Evolutionary conservation across 2,113 vertebrate genomes (phyloP), one percentile per base, ranked within the genome.

Genomic region (Ramphastos sulfuratus): DNA sequence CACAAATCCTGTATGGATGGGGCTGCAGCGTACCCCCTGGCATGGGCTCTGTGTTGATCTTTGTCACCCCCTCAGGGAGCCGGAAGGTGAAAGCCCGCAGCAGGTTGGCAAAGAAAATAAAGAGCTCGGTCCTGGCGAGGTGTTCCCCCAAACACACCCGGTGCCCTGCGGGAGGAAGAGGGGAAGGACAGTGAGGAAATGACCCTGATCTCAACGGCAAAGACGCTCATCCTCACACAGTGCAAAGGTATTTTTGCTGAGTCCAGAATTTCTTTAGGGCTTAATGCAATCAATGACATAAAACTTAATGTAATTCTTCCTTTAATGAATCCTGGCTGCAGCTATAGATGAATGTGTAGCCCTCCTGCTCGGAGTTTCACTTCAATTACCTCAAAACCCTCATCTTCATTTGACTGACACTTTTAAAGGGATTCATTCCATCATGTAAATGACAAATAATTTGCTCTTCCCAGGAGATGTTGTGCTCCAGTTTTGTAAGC

Each of bases 21-120:
- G 96, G 96, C 58, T 93, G 89, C 84, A 96, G 81, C 0, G 79
- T 94, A 6, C 89, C 85, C 75, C 94, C 95, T 0, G 70, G 0
- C 13, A 93, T 1, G 2, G 89, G 84, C 78, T 95, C 85, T 1
- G 89, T 89, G 87, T n/a, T 88, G 86, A 84, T 14, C 31, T 13
- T 1, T 0, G 19, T 90, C 77, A 89, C 90, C 2, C 94, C 94
- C 64, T 95, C 77, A 0, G 92, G 95, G 7, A 94, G 93, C 61
- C 0, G 44, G 71, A 95, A 92, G 30, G 78, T 82, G 87, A 96
- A 96, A 1, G 80, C 75, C 33, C 84, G 56, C 56, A 97, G 67
- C 78, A 97, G 75, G 67, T 3, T 95, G 89, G 95, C 44, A 74
- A 97, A 96, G 84, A 96, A 94, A 86, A 96, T 92, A 28, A 97